Evolutionary conservation across 2,113 vertebrate species (phyloP), one percentile per base, ranked within the genome.

Genomic region (Pampusana beccarii): DNA sequence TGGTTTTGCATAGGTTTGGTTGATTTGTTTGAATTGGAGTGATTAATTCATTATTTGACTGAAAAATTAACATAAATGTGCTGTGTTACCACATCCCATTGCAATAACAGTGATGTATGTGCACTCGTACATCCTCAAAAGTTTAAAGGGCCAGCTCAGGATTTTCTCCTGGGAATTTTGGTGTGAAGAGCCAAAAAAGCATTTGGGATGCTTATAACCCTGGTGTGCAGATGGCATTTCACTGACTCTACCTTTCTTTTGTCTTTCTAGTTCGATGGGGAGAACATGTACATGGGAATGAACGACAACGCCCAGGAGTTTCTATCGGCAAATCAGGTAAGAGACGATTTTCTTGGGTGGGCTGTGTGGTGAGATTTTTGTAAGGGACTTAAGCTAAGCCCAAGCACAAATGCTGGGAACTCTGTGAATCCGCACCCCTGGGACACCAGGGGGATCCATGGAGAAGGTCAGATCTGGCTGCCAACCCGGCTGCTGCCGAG

Each of bases 201-300:
- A 8, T 77, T 77, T 70, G 79, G 65, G 80, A 79, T 53, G 62
- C 38, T 20, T 16, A 4, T 50, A 51, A 42, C 38, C 2, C 2
- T 46, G 44, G 24, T 16, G 26, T 58, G 31, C 31, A 90, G 82
- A 10, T 42, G 51, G 40, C 17, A 19, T 82, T 78, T 90, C 81
- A 91, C 82, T 96, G 88, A 98, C 90, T 91, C 62, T 33, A 11
- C 10, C 61, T 96, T 94, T 90, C 95, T 93, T 96, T 92, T 98
- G 75, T 97, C 90, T 98, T 98, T 98, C 71, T 97, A 99, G 99
- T 99, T 99, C 99, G 99, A 99, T 98, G 99, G 99, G 98, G 99
- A 99, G 97, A 99, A 99, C 98, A 99, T 99, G 99, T 99, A 99
- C 98, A 98, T 98, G 98, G 98, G 98, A 96, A 98, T 99, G 99